Evolutionary conservation across 2,113 vertebrate species (phyloP), one percentile per base, ranked within the genome.

Genomic region (Stegastes partitus): DNA sequence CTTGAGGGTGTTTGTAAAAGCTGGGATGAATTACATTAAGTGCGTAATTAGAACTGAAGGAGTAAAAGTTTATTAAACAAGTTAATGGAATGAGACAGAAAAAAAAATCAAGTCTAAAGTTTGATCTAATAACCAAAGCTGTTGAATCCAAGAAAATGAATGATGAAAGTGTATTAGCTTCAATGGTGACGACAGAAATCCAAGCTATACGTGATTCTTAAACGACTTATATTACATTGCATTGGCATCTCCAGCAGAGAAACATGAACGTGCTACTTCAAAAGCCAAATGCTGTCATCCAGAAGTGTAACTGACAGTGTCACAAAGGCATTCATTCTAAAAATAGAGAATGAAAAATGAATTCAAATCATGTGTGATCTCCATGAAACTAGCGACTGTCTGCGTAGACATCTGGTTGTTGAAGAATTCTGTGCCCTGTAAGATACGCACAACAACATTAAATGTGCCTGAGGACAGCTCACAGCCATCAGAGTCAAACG

Each of bases 381-480:
- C 19, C n/a, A 37, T 25, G 11, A 34, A 37, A 26, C n/a, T 22
- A 10, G n/a, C 11, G n/a, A 39, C 3, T 26, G 6, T 62, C 44
- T 11, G 26, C 16, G n/a, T 45, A n/a, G 42, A 49, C 31, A 49
- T 51, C 16, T 45, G 25, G 26, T 21, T 58, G 37, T 28, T 62
- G 11, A 68, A 72, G 10, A 12, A 25, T 45, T 15, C 22, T 22
- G 71, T 0, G 23, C 22, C 28, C 1, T 44, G 56, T 67, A 23
- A 56, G 18, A 58, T 11, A 16, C 39, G 25, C 16, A 34, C 68
- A 79, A 18, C 4, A 56, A 37, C 25, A 44, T 18, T 12, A 22
- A 37, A 5, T 25, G 11, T 22, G 54, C 68, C 44, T 22, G 23
- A 39, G 23, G 62, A 73, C 23, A 63, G 67, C 76, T 69, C 72